phyloP scores from a whole-genome alignment of 2,113 vertebrate species.

The Oxyruncus cristatus region DNA sequence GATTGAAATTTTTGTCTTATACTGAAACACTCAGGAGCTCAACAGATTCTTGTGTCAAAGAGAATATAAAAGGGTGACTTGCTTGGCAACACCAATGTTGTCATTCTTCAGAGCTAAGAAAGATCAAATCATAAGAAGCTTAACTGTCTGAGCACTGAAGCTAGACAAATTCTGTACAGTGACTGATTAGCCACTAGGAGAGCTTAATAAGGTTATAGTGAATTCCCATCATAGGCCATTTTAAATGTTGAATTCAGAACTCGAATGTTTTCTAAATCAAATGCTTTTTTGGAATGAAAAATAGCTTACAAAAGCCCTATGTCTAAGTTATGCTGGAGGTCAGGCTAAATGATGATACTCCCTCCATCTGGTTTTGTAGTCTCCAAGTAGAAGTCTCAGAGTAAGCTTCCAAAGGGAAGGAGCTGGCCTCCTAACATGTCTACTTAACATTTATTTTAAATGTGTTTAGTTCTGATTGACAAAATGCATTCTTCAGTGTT shows the following conservation, averaged over 20 bases:
- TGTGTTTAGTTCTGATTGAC: background rate
- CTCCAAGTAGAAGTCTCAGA: background rate
- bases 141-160: slow-evolving; percentile 1
- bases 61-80: background rate
- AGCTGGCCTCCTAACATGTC: background rate
- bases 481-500: background rate
- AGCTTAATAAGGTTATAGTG: background rate
- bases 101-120: background rate
- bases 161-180: background rate
- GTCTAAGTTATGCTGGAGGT: background rate
- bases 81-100: background rate
- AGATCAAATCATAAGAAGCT: slow-evolving; percentile 17
- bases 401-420: background rate
- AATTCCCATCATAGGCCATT: background rate
- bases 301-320: background rate
- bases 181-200: background rate
- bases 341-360: background rate
- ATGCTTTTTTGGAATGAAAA: background rate
- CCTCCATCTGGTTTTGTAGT: background rate
- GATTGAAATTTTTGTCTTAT: background rate
- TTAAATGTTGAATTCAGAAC: background rate
- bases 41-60: background rate
- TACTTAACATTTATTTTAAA: background rate
- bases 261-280: background rate
- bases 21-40: background rate